Evolutionary conservation across 2,797 vertebrate genomes (phyloP), one percentile per base, ranked within the genome.

Genomic region (Anguilla pacifica): DNA sequence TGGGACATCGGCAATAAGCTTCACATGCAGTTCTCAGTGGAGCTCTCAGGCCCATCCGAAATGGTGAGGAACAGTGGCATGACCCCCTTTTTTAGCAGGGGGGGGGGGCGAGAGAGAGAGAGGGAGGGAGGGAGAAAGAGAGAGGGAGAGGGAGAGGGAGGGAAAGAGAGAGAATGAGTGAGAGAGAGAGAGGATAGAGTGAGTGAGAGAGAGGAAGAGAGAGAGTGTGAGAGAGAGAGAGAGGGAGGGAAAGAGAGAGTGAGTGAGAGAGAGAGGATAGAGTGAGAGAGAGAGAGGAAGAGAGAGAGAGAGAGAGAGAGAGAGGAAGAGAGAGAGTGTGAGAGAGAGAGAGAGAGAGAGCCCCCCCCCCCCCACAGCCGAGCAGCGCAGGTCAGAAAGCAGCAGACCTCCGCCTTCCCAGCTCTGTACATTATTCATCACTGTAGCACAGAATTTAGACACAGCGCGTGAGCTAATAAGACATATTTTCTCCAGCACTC

Each of bases 341-440:
- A 88, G 81, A 51, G 49, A 9, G 49, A 35, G 35, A 35, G 35
- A 35, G 35, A 31, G 31, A 31, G 31, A 31, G 31, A 31, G 31
- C 31, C 49, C 49, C 4, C 13, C 39, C 9, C 39, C 35, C 74
- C 74, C 1, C 3, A 35, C 43, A 81, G 77, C 77, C 1, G 43
- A 22, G 39, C 15, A 9, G 39, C 3, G 77, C 13, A 25, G 77
- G 39, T 81, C 93, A 91, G 83, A 91, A 91, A 94, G 92, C 94
- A 92, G 94, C 92, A 93, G 90, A 89, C 74, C 83, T 89, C 88
- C 22, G 79, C 93, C 95, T 96, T 95, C 89, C 46, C 95, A 94
- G 93, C 94, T 94, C 94, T 94, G 94, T 94, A 93, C 94, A 93
- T 95, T 95, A 96, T 96, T 96, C 95, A 91, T 93, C 95, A 85